Percentiles rank a stretch among this genome's conserved stretches.
These are phyloP conservation scores for Aphis gossypii DNA, from an alignment of 1,140 invertebrate species.

Conservation along the genomic window DNA sequence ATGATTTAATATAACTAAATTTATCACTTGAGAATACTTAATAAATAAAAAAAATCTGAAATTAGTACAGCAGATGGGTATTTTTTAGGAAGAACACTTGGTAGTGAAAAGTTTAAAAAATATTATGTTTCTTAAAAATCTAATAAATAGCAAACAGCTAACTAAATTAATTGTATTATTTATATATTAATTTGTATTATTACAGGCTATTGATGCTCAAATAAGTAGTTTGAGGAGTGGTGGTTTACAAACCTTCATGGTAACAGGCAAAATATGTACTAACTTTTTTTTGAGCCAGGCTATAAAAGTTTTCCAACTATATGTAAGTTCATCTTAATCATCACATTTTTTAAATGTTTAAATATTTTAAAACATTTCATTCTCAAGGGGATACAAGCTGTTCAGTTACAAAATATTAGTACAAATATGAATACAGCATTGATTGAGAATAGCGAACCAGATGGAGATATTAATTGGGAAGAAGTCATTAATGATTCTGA, in stretches of 20 bases:
- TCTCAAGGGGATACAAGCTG: constrained; percentile 23
- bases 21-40: too few species aligned
- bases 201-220: constrained; percentile 42
- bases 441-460: constrained; percentile 11
- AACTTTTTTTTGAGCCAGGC: background rate
- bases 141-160: background rate
- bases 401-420: constrained; percentile 23
- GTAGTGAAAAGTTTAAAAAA: background rate
- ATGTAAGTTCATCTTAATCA: constrained; percentile 40
- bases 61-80: too few species aligned
- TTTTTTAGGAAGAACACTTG: too few species aligned
- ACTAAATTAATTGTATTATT: background rate
- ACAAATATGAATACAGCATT: background rate
- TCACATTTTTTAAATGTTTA: background rate
- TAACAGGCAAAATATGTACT: constrained; percentile 45
- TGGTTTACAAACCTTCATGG: constrained; percentile 47
- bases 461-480: constrained; percentile 33
- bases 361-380: background rate
- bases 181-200: background rate
- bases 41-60: too few species aligned
- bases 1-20: too few species aligned
- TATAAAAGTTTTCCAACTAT: background rate
- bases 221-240: constrained; percentile 28
- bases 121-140: background rate
- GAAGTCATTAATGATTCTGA: constrained; percentile 15